These are phyloP conservation scores for Acrobasis suavella DNA, from an alignment of 2,888 invertebrate species.

Conservation along the genomic window DNA sequence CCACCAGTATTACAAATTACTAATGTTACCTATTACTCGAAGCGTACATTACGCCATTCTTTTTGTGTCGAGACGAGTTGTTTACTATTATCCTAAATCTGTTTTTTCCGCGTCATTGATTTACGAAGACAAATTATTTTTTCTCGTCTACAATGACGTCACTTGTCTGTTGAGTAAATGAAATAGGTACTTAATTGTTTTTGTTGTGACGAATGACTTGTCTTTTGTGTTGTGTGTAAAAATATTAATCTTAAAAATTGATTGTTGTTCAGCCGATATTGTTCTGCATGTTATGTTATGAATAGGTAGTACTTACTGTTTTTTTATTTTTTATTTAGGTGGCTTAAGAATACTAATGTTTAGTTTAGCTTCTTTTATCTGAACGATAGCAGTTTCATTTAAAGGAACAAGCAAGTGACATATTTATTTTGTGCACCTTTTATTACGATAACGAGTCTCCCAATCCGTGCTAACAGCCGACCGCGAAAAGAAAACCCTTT, in stretches of 20 bases:
- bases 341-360: not conserved
- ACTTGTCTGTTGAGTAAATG: not conserved
- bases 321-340: too few species aligned
- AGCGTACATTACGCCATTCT: not conserved
- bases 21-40: too few species aligned
- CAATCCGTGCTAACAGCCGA: slow-evolving; percentile 1
- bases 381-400: not conserved
- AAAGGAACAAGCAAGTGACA: not conserved
- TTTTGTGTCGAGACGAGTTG: not conserved
- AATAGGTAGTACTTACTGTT: too few species aligned
- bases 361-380: not conserved
- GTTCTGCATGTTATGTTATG: not conserved
- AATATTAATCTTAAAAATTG: not conserved
- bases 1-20: too few species aligned
- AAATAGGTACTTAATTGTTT: not conserved
- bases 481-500: slow-evolving; percentile 1
- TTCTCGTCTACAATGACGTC: not conserved
- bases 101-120: not conserved
- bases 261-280: not conserved
- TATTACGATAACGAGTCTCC: not conserved
- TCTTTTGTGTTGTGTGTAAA: not conserved
- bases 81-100: not conserved
- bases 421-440: not conserved
- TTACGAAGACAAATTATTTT: not conserved
- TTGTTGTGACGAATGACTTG: not conserved